These are phyloP conservation scores for Epinephelus moara DNA, from an alignment of 2,113 vertebrate genomes.

Conservation along the genomic window DNA sequence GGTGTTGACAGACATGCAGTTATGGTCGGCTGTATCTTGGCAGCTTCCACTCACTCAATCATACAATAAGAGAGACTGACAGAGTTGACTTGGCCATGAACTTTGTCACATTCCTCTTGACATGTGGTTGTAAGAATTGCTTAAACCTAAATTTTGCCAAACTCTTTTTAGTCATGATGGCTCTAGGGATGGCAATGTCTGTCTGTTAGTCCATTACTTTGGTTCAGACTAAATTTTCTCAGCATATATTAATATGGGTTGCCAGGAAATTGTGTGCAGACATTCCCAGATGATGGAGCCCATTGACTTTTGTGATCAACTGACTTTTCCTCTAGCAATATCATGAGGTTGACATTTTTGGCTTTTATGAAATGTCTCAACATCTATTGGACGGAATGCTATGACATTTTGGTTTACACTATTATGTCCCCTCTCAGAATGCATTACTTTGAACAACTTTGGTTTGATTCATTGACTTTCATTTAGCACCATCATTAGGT, in stretches of 20 bases:
- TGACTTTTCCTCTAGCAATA: too few relatives aligned
- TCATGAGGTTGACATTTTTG: background rate
- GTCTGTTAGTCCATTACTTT: background rate
- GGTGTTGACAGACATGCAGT: slow-evolving; percentile 47
- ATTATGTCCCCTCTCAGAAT: too few relatives aligned
- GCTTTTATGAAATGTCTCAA: too few relatives aligned
- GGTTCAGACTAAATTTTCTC: background rate
- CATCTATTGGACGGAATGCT: too few relatives aligned
- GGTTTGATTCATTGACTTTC: too few relatives aligned
- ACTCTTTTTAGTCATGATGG: background rate
- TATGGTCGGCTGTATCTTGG: slow-evolving; percentile 24
- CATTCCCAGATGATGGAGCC: background rate
- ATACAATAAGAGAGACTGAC: slow-evolving; percentile 8
- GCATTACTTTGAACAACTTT: too few relatives aligned
- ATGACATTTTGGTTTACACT: too few relatives aligned
- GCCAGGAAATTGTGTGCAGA: background rate
- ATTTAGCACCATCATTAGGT: too few relatives aligned
- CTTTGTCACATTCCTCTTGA: slow-evolving; percentile 23
- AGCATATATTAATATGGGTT: background rate
- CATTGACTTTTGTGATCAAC: too few relatives aligned
- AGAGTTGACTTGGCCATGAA: slow-evolving; percentile 25
- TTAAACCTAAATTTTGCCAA: background rate
- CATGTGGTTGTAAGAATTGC: slow-evolving; percentile 13
- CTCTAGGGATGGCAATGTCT: background rate
- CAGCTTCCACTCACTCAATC: slow-evolving; percentile 38